Base-by-base conservation (phyloP, 2,888 invertebrate genomes). In the Eilema caniola region DNA sequence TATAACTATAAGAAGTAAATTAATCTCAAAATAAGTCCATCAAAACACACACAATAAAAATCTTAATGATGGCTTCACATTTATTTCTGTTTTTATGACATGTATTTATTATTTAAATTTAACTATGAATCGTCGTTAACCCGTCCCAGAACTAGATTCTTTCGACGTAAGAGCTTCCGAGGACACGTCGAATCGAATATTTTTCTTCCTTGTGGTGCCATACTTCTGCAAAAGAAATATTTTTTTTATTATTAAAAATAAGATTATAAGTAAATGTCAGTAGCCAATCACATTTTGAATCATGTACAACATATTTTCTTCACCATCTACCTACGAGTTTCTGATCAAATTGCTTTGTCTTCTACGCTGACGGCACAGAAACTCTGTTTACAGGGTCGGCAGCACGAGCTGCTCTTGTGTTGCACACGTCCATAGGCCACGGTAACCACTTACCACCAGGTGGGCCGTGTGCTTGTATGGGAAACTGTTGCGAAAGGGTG, bases 101-200 rank as follows among this genome's bases (percentile, higher is more conserved):
- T 77, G 74, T 71, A 70, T 80, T 70, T 71, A 65, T 70, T 75
- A 72, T 80, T 72, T 76, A 60, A 66, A 66, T 76, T 78, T 77
- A 75, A 53, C 68, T 79, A 74, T 75, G 74, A 75, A 69, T 74
- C 25, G 57, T 77, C 69, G 76, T 72, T 88, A 90, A 70, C 83
- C 86, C 62, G 88, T 89, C 59, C 89, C 90, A 11, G 89, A 84
- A 79, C 85, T 88, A 24, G 90, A 83, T 62, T 94, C 93, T 86
- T 93, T 93, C 25, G 87, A 74, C 64, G 88, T 66, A 25, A 92
- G 77, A 25, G 93, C 92, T 85, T 95, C 95, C 25, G 94, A 88
- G 11, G 93, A 94, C 64, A 92, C 93, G 78, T 95, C 94, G 81
- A 95, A 95, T n/a, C 92, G 89, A 85, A 95, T 91, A 76, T 86